Evolutionary conservation across 1,140 invertebrate species (phyloP).

Genomic region (Globodera ellingtonae): DNA sequence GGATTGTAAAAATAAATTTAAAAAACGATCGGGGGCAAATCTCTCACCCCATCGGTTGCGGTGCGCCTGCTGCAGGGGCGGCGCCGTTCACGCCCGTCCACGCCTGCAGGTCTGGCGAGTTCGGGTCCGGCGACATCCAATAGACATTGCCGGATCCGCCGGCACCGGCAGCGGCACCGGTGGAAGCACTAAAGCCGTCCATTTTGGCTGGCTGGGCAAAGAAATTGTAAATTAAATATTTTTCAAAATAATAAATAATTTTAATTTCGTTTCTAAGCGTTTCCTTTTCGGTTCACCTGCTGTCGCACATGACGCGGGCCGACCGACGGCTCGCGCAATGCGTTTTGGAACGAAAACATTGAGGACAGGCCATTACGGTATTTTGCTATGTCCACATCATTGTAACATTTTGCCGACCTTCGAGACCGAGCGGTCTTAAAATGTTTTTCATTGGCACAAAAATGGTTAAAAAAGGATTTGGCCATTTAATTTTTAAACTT

Average conservation of each 20-base stretch:
- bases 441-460: too few species aligned
- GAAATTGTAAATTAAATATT: not conserved
- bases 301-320: not conserved
- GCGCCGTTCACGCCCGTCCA: not conserved
- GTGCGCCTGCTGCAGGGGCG: not conserved
- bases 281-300: not conserved
- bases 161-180: not conserved
- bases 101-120: constrained; percentile 5
- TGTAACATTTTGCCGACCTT: too few species aligned
- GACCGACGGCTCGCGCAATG: not conserved
- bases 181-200: not conserved
- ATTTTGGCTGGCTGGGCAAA: not conserved
- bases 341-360: not conserved
- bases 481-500: too few species aligned
- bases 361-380: not conserved
- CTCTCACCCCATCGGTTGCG: not conserved
- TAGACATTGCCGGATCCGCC: not conserved
- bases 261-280: not conserved
- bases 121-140: constrained; percentile 9
- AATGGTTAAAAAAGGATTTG: too few species aligned
- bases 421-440: too few species aligned
- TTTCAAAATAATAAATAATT: not conserved
- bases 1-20: too few species aligned
- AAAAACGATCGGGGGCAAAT: too few species aligned
- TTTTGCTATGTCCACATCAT: not conserved